These are phyloP conservation scores for Omphaloscelis lunosa DNA, from an alignment of 2,888 invertebrate genomes.

Conservation along the genomic window DNA sequence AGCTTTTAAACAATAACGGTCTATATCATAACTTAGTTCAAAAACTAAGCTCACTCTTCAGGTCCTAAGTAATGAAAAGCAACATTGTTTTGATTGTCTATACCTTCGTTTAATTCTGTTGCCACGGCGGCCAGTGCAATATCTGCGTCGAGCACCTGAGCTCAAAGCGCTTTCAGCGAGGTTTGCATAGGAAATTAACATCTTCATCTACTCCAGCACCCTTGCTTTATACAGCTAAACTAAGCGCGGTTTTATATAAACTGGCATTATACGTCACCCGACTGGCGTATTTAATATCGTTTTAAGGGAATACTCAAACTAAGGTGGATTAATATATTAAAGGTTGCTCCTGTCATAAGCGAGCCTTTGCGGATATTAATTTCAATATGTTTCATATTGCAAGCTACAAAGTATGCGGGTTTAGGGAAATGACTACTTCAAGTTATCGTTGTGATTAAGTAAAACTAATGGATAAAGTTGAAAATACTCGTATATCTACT, in stretches of 20 bases:
- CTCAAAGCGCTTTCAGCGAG: constrained; percentile 65
- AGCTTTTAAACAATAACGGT: neutral
- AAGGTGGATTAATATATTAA: constrained; percentile 69
- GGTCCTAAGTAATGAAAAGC: constrained; percentile 41
- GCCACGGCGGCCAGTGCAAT: constrained; percentile 53
- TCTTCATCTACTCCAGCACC: constrained; percentile 69
- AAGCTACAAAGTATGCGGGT: constrained; percentile 36
- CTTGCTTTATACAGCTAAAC: constrained; percentile 56
- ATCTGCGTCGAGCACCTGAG: constrained; percentile 67
- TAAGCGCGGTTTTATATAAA: constrained; percentile 52
- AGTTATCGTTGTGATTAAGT: constrained; percentile 53
- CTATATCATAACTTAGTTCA: neutral
- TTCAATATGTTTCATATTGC: constrained; percentile 45
- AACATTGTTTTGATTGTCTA: constrained; percentile 50
- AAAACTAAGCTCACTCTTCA: constrained; percentile 30
- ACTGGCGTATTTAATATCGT: constrained; percentile 52
- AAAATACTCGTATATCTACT: constrained; percentile 22
- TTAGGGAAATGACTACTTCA: constrained; percentile 42
- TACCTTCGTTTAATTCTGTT: constrained; percentile 46
- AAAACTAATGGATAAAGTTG: constrained; percentile 54
- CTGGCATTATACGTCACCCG: constrained; percentile 18
- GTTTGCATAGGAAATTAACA: constrained; percentile 79
- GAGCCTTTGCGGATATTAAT: constrained; percentile 57
- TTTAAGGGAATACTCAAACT: constrained; percentile 52
- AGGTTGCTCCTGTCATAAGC: constrained; percentile 66